Base-by-base conservation (phyloP, 2,888 invertebrate genomes). In the Bimastos eiseni region DNA sequence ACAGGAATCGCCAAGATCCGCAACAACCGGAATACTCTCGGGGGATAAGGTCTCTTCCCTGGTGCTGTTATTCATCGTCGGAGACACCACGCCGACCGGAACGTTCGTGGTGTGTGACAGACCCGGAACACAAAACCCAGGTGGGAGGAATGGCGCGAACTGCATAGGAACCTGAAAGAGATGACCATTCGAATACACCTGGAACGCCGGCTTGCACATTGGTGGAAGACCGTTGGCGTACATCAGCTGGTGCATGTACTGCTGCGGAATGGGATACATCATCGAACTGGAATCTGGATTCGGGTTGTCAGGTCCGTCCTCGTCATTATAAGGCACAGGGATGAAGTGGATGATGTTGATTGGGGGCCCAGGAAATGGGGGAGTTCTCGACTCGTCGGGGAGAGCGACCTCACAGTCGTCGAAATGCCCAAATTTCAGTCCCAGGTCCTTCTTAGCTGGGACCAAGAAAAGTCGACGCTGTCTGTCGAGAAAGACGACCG, bases 401-500 rank as follows among this genome's bases (percentile, higher is more conserved):
- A n/a, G 70, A n/a, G 70, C n/a, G 70, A 30, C n/a, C 0, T 70
- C 70, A 13, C n/a, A 70, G n/a, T 70, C 70, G 70, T 70, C 70
- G n/a, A 70, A 70, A 70, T 70, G 70, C n/a, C 70, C 70, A n/a
- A 70, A 70, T 70, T 70, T 70, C 70, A 70, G 70, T 70, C 70
- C 70, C n/a, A 70, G 70, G n/a, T 70, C 70, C 70, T n/a, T 70
- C 70, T 70, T 70, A 0, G 70, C 70, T n/a, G 70, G 70, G n/a
- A 70, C 70, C 0, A n/a, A 70, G 70, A 70, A 70, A 0, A 70
- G 17, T 8, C 70, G 30, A 70, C 70, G 70, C n/a, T 70, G 70
- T n/a, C 70, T 70, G 70, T 70, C 70, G 30, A 70, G n/a, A n/a
- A 70, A 70, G 8, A 70, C 70, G 2, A 70, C 70, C 13, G 70